A percentile compares a stretch with the other conserved stretches of the same genome.
Evolutionary conservation across 2,113 vertebrate genomes (phyloP).

Genomic region (Notarius quadriscutis): DNA sequence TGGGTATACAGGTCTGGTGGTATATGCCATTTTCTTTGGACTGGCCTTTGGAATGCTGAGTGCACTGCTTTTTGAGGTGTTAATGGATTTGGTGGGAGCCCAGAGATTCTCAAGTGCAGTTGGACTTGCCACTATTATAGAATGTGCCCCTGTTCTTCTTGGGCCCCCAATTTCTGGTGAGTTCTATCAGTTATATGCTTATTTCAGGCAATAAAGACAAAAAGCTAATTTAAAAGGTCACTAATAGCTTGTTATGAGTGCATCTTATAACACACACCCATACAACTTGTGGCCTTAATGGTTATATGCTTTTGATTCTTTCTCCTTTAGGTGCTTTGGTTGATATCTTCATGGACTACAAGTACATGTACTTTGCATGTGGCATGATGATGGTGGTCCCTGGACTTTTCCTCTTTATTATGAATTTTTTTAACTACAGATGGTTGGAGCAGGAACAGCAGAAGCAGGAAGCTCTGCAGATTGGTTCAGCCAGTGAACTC

Average conservation of each 20-base stretch:
- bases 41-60: conserved; percentile 97
- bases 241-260: background rate
- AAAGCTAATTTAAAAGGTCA: background rate
- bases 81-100: conserved; percentile 94
- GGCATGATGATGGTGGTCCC: conserved; percentile 76
- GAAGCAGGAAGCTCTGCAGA: conserved; percentile 44
- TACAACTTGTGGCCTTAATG: background rate
- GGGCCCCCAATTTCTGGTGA: conserved; percentile 88
- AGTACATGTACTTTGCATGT: conserved; percentile 80
- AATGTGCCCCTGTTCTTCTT: conserved; percentile 90
- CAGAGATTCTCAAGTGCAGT: conserved; percentile 92
- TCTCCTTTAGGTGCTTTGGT: conserved; percentile 76
- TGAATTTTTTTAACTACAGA: conserved; percentile 83
- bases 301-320: conserved; percentile 4
- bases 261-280: background rate
- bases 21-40: conserved; percentile 91
- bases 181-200: conserved; percentile 15
- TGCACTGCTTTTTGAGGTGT: conserved; percentile 90
- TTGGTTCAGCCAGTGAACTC: conserved; percentile 59
- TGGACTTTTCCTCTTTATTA: conserved; percentile 80
- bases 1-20: conserved; percentile 82
- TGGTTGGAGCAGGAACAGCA: conserved; percentile 73
- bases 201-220: background rate
- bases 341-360: conserved; percentile 78
- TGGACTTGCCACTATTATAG: conserved; percentile 90